Conservation (phyloP, 2,113 vertebrate genomes). For the Xiphophorus couchianus region DNA sequence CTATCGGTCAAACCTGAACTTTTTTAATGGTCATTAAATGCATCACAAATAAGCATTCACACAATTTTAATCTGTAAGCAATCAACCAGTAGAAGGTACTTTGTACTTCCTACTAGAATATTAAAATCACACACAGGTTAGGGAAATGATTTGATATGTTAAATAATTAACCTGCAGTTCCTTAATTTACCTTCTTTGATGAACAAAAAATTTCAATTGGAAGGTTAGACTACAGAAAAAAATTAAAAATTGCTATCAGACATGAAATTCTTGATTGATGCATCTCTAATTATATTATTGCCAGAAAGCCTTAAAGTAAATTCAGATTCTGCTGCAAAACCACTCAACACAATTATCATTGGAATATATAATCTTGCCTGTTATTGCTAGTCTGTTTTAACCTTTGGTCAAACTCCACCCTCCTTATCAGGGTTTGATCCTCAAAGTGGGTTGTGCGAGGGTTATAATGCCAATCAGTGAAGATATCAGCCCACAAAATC, state of each 20-base stretch:
- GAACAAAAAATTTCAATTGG: background rate
- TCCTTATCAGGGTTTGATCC: constrained; percentile 77
- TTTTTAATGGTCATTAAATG: background rate
- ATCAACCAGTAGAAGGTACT: background rate
- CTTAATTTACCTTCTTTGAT: background rate
- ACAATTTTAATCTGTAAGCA: background rate
- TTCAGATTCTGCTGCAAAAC: background rate
- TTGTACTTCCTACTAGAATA: background rate
- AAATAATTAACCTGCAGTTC: background rate
- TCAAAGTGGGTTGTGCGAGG: constrained; percentile 83
- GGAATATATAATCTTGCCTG: background rate
- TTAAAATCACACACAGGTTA: background rate
- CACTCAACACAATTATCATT: background rate
- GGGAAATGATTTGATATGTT: background rate
- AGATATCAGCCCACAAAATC: constrained; percentile 89
- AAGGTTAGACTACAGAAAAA: background rate
- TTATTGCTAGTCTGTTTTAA: constrained; percentile 7
- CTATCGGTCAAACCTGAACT: background rate
- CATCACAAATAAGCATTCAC: background rate
- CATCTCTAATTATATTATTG: background rate
- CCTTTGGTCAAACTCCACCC: background rate
- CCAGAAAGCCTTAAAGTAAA: background rate
- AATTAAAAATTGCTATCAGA: background rate
- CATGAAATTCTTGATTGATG: background rate
- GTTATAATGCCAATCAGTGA: constrained; percentile 90